Base-by-base conservation (phyloP, 2,888 invertebrate species). In the Sminthurides aquaticus region DNA sequence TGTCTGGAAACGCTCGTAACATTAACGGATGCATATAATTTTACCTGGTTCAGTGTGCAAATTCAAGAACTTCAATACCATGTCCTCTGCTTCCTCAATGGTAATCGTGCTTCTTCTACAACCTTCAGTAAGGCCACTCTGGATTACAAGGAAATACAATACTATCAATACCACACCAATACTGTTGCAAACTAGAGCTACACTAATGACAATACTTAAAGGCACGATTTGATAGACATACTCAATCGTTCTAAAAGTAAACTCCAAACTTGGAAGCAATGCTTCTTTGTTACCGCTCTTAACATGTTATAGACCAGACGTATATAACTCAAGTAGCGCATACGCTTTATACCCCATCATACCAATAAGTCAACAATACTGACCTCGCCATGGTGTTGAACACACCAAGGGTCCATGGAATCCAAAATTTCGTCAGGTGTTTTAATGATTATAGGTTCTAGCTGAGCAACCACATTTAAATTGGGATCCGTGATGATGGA, bases 351-450 rank as follows among this genome's bases (percentile, higher is more conserved):
- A n/a, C n/a, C n/a, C n/a, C n/a, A n/a, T n/a, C n/a, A n/a, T n/a
- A n/a, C n/a, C n/a, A n/a, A n/a, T n/a, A n/a, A n/a, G n/a, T n/a
- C n/a, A n/a, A n/a, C 52, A 52, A 52, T 8, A 60, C 67, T 69
- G 83, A 92, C 91, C 80, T 87, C 83, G 69, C 81, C 82, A 81
- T 96, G 96, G 72, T 89, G 87, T 60, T 85, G 81, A 27, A 79
- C 81, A 78, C 91, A 91, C 97, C 97, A 98, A 3, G 85, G 84
- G 76, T 84, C 77, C 97, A 98, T 97, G 56, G 79, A 81, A 56
- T 85, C 80, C 65, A 97, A 81, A 29, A 90, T 79, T 28, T 82
- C 78, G 68, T 88, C 84, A 0, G 89, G 81, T 74, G 93, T 91
- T 75, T 91, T 83, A 71, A 98, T 86, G 1, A 92, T 81, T 55